phyloP scores from a whole-genome alignment of 2,797 vertebrate genomes.

The Fistularia tabacaria region DNA sequence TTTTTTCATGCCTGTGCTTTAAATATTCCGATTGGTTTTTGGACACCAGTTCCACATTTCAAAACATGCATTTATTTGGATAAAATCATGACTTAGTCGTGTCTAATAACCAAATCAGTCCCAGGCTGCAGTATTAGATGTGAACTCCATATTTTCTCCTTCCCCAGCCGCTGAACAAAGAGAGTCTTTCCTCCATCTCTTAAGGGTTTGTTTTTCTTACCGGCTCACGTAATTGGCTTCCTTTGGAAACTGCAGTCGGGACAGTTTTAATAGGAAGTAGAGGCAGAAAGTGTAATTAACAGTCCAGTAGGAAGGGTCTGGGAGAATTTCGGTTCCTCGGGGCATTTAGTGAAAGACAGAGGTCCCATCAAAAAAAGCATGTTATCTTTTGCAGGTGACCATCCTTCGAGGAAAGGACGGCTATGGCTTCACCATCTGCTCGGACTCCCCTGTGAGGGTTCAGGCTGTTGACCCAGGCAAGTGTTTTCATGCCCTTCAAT shows the following conservation, averaged over 20 bases:
- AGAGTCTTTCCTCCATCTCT: conserved; percentile 18
- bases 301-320: conserved; percentile 49
- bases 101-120: too few relatives aligned
- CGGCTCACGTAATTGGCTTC: conserved; percentile 45
- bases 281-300: conserved; percentile 43
- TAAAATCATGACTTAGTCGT: too few relatives aligned
- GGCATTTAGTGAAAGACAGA: not conserved
- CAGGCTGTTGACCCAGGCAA: conserved; percentile 91
- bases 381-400: conserved; percentile 75
- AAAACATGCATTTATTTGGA: too few relatives aligned
- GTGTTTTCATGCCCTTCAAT: conserved; percentile 15
- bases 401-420: conserved; percentile 92
- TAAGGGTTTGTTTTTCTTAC: conserved; percentile 33
- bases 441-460: conserved; percentile 90
- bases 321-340: conserved; percentile 32
- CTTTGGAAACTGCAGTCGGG: conserved; percentile 49
- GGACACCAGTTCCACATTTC: too few relatives aligned
- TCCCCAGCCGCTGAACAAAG: conserved; percentile 2
- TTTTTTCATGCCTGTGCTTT: too few relatives aligned
- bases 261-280: conserved; percentile 55
- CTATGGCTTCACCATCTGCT: conserved; percentile 97
- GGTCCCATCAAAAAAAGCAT: not conserved
- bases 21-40: too few relatives aligned
- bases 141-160: not conserved
- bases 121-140: too few relatives aligned